Evolutionary conservation across 1,140 invertebrate species (phyloP).

Genomic region (Anoplophora glabripennis): DNA sequence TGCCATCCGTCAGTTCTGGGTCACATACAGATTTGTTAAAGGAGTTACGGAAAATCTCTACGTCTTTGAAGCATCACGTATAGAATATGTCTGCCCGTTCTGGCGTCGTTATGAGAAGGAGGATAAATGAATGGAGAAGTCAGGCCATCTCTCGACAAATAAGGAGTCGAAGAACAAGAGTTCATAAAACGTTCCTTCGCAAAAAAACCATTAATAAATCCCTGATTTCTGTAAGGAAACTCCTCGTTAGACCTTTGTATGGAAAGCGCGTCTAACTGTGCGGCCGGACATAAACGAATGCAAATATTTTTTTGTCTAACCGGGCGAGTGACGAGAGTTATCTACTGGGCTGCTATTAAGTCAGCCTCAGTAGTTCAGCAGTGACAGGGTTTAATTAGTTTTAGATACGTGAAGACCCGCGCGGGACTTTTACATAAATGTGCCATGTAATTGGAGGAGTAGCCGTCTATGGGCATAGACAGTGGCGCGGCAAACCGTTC

Average conservation of each 20-base stretch:
- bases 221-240: slow-evolving; percentile 1
- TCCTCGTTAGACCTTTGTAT: neutral
- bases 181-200: neutral
- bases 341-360: slow-evolving; percentile 9
- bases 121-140: neutral
- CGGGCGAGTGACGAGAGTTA: neutral
- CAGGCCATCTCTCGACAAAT: neutral
- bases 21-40: no score
- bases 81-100: no score
- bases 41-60: no score
- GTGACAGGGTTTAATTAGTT: slow-evolving; percentile 21
- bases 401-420: slow-evolving; percentile 22
- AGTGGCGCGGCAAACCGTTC: no score
- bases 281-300: neutral
- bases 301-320: neutral
- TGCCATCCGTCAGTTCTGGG: no score
- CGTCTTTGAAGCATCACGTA: no score
- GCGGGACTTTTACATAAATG: slow-evolving; percentile 20
- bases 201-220: slow-evolving; percentile 5
- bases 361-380: slow-evolving; percentile 17
- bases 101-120: no score
- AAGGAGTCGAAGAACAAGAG: neutral
- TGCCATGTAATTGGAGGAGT: slow-evolving; percentile 20
- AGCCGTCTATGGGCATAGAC: slow-evolving; percentile 11
- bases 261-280: slow-evolving; percentile 5